These are phyloP conservation scores for Drosophila kuntzei DNA, from an alignment of 2,888 invertebrate species.

Conservation along the genomic window DNA sequence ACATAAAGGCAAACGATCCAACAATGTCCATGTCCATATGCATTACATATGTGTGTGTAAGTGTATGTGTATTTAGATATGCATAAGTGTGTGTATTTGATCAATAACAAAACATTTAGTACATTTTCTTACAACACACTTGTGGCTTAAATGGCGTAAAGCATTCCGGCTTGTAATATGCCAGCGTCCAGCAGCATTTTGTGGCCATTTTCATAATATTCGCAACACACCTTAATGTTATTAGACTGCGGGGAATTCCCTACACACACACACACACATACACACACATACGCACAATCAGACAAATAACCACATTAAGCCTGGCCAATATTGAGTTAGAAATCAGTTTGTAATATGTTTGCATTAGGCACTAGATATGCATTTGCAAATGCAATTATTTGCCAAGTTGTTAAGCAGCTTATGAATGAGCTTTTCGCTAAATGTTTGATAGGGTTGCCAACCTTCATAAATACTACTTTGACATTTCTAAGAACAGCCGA, in stretches of 20 bases:
- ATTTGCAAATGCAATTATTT: constrained; percentile 59
- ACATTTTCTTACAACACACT: constrained; percentile 52
- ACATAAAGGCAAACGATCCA: constrained; percentile 36
- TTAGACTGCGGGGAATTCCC: constrained; percentile 63
- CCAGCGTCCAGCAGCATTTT: constrained; percentile 37
- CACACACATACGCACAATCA: background rate
- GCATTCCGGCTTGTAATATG: constrained; percentile 33
- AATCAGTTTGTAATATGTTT: constrained; percentile 57
- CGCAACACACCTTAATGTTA: constrained; percentile 64
- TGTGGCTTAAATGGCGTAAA: constrained; percentile 66
- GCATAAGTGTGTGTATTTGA: constrained; percentile 42
- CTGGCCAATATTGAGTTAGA: constrained; percentile 61
- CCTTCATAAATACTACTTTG: constrained; percentile 5
- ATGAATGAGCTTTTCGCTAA: constrained; percentile 17
- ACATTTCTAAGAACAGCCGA: constrained; percentile 34
- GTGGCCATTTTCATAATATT: constrained; percentile 75
- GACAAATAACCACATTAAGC: constrained; percentile 33
- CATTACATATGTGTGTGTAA: background rate
- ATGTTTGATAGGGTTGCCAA: constrained; percentile 16
- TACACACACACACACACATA: constrained; percentile 4
- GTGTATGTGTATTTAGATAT: constrained; percentile 14
- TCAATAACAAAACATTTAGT: constrained; percentile 54
- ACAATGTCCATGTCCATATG: constrained; percentile 24
- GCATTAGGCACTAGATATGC: constrained; percentile 25
- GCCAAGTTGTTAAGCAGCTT: constrained; percentile 57